Percentiles rank a stretch among this genome's conserved stretches.
Evolutionary conservation across 2,113 vertebrate species (phyloP).

Genomic region (Scomber japonicus): DNA sequence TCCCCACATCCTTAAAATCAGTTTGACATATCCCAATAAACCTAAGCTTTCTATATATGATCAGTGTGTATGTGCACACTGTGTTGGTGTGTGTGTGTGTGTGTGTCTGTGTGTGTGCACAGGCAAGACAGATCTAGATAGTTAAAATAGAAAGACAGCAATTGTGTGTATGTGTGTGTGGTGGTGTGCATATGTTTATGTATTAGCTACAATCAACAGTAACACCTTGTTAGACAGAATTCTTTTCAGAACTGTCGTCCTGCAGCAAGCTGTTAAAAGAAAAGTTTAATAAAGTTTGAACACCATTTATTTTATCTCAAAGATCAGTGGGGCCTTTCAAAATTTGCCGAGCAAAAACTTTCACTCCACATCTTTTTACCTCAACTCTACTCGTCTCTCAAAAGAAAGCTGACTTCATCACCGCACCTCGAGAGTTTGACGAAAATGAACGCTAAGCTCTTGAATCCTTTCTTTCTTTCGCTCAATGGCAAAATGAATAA

Average conservation of each 20-base stretch:
- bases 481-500: slow-evolving; percentile 83
- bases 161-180: slow-evolving; percentile 1
- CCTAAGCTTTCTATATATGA: slow-evolving; percentile 12
- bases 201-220: slow-evolving; percentile 32
- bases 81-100: not conserved
- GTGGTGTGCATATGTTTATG: slow-evolving; percentile 20
- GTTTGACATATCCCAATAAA: slow-evolving; percentile 43
- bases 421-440: slow-evolving; percentile 74
- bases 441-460: slow-evolving; percentile 78
- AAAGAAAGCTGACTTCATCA: slow-evolving; percentile 82
- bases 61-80: not conserved
- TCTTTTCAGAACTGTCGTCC: slow-evolving; percentile 54
- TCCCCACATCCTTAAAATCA: slow-evolving; percentile 41
- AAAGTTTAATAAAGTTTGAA: slow-evolving; percentile 78
- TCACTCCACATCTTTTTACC: slow-evolving; percentile 57
- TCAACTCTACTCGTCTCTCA: slow-evolving; percentile 58
- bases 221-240: slow-evolving; percentile 55
- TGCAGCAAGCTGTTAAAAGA: slow-evolving; percentile 43
- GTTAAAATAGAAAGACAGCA: slow-evolving; percentile 1
- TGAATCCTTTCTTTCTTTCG: slow-evolving; percentile 64
- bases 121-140: not conserved
- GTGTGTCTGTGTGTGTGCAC: not conserved
- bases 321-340: slow-evolving; percentile 67
- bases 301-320: slow-evolving; percentile 73
- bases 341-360: slow-evolving; percentile 68